These are phyloP conservation scores for Clitarchus hookeri DNA, from an alignment of 2,888 invertebrate species.

Conservation along the genomic window DNA sequence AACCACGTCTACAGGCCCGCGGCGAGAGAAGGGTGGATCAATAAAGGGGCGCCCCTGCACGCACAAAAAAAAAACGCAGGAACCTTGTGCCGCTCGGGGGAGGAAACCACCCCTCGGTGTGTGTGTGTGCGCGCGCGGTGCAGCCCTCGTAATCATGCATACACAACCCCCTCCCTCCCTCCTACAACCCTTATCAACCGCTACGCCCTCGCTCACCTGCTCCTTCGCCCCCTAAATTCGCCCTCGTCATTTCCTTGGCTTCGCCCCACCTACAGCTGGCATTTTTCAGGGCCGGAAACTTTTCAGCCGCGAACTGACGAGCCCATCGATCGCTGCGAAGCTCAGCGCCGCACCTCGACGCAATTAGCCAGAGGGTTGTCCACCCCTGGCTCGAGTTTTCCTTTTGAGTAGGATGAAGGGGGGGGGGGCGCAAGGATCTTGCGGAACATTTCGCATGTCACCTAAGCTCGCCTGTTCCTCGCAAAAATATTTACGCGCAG, in stretches of 20 bases:
- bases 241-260: constrained; percentile 14
- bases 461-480: too few species aligned
- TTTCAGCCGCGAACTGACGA: neutral
- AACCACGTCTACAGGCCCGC: neutral
- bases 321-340: neutral
- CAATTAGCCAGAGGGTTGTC: neutral
- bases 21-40: neutral
- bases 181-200: neutral
- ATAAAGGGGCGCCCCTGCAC: neutral
- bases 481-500: too few species aligned
- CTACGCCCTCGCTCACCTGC: neutral
- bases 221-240: neutral
- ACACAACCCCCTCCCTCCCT: neutral
- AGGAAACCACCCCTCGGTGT: neutral
- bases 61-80: neutral
- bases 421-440: too few species aligned
- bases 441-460: too few species aligned
- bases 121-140: neutral
- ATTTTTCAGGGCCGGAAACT: neutral
- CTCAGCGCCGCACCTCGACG: neutral
- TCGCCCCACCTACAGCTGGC: neutral
- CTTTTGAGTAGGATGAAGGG: too few species aligned
- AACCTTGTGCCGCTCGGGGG: neutral
- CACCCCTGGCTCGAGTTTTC: too few species aligned
- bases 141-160: constrained; percentile 14